These are phyloP conservation scores for Cheilosia vernalis DNA, from an alignment of 2,888 invertebrate species.

Conservation along the genomic window DNA sequence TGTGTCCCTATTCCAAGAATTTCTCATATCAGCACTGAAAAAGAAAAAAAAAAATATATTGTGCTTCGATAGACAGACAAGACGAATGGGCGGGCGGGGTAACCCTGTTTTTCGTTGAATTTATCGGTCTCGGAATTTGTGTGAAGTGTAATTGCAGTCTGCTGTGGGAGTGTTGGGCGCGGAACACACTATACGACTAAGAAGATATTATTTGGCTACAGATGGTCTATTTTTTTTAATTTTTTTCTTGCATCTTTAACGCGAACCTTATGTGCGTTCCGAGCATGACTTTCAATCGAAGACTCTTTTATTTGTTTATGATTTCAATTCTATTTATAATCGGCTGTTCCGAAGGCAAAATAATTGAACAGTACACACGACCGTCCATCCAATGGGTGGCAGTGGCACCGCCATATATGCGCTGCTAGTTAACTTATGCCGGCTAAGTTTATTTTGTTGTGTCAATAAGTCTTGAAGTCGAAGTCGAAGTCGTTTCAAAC, in stretches of 20 bases:
- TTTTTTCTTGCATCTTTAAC: not conserved
- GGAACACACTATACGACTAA: constrained; percentile 4
- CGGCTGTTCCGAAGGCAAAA: constrained; percentile 4
- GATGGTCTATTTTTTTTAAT: constrained; percentile 4
- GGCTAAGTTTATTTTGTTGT: constrained; percentile 46
- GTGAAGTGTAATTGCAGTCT: constrained; percentile 51
- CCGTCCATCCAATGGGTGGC: constrained; percentile 6
- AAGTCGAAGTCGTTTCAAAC: not conserved
- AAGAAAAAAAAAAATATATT: constrained; percentile 33
- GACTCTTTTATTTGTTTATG: constrained; percentile 62
- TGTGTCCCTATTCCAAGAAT: constrained; percentile 75
- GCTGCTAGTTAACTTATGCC: constrained; percentile 54
- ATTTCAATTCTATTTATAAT: constrained; percentile 70
- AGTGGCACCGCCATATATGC: constrained; percentile 37
- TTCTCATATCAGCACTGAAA: constrained; percentile 70
- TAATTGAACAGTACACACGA: constrained; percentile 46
- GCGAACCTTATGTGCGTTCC: not conserved
- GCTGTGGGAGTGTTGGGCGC: constrained; percentile 30
- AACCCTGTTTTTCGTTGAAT: constrained; percentile 60
- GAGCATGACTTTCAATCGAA: constrained; percentile 26
- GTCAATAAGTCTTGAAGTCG: constrained; percentile 34
- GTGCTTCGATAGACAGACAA: constrained; percentile 62
- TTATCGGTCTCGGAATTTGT: constrained; percentile 67
- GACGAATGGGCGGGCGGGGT: constrained; percentile 36
- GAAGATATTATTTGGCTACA: constrained; percentile 44